These are phyloP conservation scores for Cataglyphis rosenhaueri DNA, from an alignment of 2,888 invertebrate genomes.

Conservation along the genomic window DNA sequence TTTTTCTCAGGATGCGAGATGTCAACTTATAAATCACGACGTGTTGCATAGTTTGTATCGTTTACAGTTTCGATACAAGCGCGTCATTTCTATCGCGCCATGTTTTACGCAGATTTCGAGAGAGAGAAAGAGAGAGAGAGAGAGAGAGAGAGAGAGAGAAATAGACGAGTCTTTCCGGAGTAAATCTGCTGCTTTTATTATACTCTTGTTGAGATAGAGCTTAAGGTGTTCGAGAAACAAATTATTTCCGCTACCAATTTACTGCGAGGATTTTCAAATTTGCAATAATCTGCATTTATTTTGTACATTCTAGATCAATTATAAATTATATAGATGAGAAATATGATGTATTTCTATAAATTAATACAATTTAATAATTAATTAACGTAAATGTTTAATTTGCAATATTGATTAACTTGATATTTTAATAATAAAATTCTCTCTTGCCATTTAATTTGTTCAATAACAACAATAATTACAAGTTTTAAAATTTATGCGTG, in stretches of 20 bases:
- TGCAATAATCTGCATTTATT: background rate
- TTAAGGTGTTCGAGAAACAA: background rate
- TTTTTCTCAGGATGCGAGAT: background rate
- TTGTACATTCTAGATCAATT: background rate
- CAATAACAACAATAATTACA: background rate
- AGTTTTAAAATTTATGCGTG: background rate
- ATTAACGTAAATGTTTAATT: background rate
- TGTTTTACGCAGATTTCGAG: constrained; percentile 20
- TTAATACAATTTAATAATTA: background rate
- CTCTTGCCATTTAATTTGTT: too few species aligned
- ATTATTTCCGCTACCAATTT: constrained; percentile 8
- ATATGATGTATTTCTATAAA: background rate
- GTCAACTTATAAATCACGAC: constrained; percentile 28
- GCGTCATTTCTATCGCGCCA: constrained; percentile 19
- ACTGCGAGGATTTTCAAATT: constrained; percentile 18
- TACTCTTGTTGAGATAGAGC: background rate
- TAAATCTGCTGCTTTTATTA: constrained; percentile 40
- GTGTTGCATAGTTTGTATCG: constrained; percentile 11
- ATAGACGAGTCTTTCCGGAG: background rate
- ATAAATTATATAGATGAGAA: background rate
- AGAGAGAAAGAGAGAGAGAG: background rate
- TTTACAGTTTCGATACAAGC: constrained; percentile 36
- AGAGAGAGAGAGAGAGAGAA: background rate
- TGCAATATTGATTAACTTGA: background rate
- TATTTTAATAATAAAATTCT: background rate